Evolutionary conservation across 2,888 invertebrate species (phyloP).

Genomic region (Hypena proboscidalis): DNA sequence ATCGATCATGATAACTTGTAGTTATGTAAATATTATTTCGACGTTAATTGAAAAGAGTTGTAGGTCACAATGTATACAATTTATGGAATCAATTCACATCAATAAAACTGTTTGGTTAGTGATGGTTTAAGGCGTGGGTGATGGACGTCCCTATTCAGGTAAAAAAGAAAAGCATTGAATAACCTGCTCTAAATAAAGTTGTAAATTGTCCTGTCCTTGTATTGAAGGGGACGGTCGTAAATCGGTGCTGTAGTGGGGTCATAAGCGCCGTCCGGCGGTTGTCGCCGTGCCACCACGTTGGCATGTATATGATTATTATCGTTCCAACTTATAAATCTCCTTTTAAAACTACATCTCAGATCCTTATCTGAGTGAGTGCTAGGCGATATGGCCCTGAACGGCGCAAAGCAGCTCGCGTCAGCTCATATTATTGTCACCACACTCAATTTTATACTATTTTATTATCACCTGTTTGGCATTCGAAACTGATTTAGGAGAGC

Average conservation of each 20-base stretch:
- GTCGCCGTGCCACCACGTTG: constrained; percentile 61
- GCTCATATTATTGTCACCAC: constrained; percentile 62
- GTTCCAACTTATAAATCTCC: constrained; percentile 71
- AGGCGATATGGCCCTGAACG: constrained; percentile 56
- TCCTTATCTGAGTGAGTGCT: constrained; percentile 63
- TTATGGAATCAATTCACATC: constrained; percentile 16
- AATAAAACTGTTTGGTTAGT: constrained; percentile 2
- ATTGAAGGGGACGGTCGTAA: constrained; percentile 72
- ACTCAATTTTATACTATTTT: constrained; percentile 67
- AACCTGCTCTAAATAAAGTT: constrained; percentile 75
- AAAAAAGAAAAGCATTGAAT: constrained; percentile 32
- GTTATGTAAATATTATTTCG: constrained; percentile 30
- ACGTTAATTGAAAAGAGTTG: constrained; percentile 30
- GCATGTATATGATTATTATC: constrained; percentile 78
- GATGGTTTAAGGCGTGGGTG: constrained; percentile 5
- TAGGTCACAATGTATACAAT: constrained; percentile 10
- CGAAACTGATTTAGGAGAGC: constrained; percentile 65
- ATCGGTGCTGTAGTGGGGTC: constrained; percentile 71
- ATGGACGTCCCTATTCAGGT: constrained; percentile 25
- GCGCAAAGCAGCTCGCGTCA: constrained; percentile 48
- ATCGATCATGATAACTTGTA: constrained; percentile 20
- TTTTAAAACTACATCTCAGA: constrained; percentile 71
- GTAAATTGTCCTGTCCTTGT: constrained; percentile 73
- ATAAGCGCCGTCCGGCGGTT: constrained; percentile 66
- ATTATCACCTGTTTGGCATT: constrained; percentile 67